These are phyloP conservation scores for Papilio polytes DNA, from an alignment of 1,140 invertebrate species.

Conservation along the genomic window DNA sequence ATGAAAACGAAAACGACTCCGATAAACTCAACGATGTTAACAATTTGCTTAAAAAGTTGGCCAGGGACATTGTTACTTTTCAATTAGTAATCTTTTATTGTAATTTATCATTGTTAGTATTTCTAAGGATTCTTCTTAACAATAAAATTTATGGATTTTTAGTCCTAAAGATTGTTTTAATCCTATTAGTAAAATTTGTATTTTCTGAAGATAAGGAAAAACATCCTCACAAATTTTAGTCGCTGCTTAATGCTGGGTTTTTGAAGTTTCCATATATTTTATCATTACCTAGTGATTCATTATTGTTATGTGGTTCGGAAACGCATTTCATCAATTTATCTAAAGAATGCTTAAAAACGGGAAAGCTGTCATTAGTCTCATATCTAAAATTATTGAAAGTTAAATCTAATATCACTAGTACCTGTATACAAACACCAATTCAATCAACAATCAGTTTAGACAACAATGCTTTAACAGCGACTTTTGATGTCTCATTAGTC, in stretches of 20 bases:
- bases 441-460: slow-evolving; percentile 6
- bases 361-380: too few species aligned
- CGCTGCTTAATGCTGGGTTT: neutral
- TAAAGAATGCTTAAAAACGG: too few species aligned
- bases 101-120: neutral
- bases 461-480: neutral
- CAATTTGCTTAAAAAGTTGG: slow-evolving; percentile 14
- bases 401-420: neutral
- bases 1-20: slow-evolving; percentile 23
- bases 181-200: too few species aligned
- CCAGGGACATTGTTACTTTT: neutral
- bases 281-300: neutral
- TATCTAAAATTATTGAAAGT: neutral
- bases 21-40: neutral
- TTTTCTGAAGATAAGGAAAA: too few species aligned
- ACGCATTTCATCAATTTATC: too few species aligned
- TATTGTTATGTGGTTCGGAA: too few species aligned
- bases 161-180: too few species aligned
- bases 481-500: neutral
- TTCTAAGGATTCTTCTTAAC: neutral
- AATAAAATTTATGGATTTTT: neutral
- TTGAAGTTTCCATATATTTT: neutral
- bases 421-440: neutral
- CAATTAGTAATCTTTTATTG: neutral
- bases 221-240: too few species aligned